phyloP scores from a whole-genome alignment of 2,888 invertebrate genomes.

The Ectemnius lituratus region DNA sequence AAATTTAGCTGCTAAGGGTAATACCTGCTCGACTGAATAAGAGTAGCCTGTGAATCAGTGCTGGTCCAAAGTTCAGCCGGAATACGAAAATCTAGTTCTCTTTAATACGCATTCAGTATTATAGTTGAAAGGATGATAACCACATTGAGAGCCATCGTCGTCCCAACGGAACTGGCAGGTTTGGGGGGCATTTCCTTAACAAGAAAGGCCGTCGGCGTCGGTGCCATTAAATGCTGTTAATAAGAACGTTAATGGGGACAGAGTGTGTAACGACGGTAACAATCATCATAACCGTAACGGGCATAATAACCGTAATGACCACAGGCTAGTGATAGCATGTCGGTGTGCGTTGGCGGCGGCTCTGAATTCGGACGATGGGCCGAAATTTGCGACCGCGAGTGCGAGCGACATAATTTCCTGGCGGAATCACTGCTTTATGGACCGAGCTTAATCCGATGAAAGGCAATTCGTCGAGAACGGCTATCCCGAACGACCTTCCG shows the following conservation, averaged over 20 bases:
- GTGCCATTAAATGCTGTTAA: conserved; percentile 32
- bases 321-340: conserved; percentile 45
- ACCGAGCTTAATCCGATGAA: conserved; percentile 42
- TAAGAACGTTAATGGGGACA: conserved; percentile 56
- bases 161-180: too few relatives aligned
- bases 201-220: conserved; percentile 26
- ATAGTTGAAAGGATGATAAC: too few relatives aligned
- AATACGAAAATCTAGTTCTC: too few relatives aligned
- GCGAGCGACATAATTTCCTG: conserved; percentile 38
- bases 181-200: too few relatives aligned
- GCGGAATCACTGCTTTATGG: conserved; percentile 49
- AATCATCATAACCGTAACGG: conserved; percentile 62
- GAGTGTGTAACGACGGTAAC: conserved; percentile 51
- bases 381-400: conserved; percentile 38
- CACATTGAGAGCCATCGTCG: too few relatives aligned
- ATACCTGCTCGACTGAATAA: too few relatives aligned
- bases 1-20: background rate
- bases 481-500: conserved; percentile 25
- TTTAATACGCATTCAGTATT: too few relatives aligned
- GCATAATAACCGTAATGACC: conserved; percentile 59
- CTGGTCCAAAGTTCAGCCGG: too few relatives aligned
- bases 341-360: conserved; percentile 15
- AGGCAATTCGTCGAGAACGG: conserved; percentile 39
- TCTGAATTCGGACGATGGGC: conserved; percentile 36
- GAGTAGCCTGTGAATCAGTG: too few relatives aligned